These are phyloP conservation scores for Cnemophilus loriae DNA, from an alignment of 2,113 vertebrate species.

Conservation along the genomic window DNA sequence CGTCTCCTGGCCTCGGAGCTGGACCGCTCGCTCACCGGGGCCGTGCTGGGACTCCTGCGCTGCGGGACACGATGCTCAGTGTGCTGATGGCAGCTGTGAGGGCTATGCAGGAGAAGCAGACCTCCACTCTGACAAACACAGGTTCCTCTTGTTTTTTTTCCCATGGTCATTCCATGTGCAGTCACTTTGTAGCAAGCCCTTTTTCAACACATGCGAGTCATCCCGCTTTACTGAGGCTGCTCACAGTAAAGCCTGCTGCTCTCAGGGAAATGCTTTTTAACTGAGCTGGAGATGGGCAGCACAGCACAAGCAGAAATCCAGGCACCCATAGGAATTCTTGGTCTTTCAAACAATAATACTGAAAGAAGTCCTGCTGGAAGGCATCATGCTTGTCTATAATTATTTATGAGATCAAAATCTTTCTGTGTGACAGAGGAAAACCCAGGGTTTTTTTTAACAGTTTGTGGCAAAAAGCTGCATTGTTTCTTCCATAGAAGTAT, in stretches of 20 bases:
- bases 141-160: background rate
- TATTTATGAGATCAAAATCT: background rate
- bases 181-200: background rate
- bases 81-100: background rate
- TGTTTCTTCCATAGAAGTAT: background rate
- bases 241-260: background rate
- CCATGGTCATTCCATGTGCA: background rate
- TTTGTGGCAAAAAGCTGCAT: background rate
- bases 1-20: fast-evolving
- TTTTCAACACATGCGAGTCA: background rate
- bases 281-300: background rate
- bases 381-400: background rate
- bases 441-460: background rate
- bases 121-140: background rate
- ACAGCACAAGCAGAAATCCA: background rate
- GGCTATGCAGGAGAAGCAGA: background rate
- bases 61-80: fast-evolving
- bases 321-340: background rate
- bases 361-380: background rate
- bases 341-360: background rate
- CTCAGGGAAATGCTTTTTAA: background rate
- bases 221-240: background rate
- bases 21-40: fast-evolving
- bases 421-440: background rate
- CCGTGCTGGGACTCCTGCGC: fast-evolving